Percentiles rank a stretch among this genome's conserved stretches.
Conservation (phyloP, 92 coral and sea anemone genomes). For the Umimayanthus kanabou region DNA sequence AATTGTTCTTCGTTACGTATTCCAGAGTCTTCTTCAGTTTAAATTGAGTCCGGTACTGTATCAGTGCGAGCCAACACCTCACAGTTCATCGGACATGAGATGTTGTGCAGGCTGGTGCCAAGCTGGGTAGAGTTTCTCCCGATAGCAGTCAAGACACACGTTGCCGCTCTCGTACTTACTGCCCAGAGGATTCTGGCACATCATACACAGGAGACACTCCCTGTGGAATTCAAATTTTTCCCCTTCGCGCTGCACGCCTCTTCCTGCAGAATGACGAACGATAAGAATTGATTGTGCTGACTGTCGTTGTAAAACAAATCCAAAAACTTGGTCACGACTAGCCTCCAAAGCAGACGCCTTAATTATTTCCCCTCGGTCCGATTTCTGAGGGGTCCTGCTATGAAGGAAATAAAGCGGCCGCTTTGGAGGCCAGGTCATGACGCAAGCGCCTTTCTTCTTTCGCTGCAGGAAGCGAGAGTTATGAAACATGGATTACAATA, state of each 20-base stretch:
- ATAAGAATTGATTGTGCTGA: background rate
- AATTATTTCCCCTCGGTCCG: no score
- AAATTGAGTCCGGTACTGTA: background rate
- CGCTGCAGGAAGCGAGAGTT: background rate
- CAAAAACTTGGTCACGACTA: no score
- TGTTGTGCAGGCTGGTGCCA: constrained; percentile 9
- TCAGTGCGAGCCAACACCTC: background rate
- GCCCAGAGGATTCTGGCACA: constrained; percentile 30
- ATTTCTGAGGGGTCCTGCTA: no score
- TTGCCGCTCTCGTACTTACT: constrained; percentile 29
- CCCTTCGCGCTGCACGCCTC: constrained; percentile 10
- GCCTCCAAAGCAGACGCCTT: background rate
- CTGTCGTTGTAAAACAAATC: background rate
- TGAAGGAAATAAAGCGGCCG: no score
- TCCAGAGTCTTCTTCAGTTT: background rate
- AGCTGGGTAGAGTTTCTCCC: constrained; percentile 9
- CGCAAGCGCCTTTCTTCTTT: background rate
- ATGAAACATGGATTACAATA: no score
- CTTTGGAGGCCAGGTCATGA: no score
- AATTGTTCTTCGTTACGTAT: background rate
- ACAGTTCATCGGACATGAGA: constrained; percentile 32
- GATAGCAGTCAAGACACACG: constrained; percentile 26
- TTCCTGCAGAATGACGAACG: background rate
- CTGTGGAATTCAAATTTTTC: constrained; percentile 28
- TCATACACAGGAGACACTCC: constrained; percentile 23